phyloP scores from a whole-genome alignment of 2,113 vertebrate genomes.

The Prionailurus bengalensis region DNA sequence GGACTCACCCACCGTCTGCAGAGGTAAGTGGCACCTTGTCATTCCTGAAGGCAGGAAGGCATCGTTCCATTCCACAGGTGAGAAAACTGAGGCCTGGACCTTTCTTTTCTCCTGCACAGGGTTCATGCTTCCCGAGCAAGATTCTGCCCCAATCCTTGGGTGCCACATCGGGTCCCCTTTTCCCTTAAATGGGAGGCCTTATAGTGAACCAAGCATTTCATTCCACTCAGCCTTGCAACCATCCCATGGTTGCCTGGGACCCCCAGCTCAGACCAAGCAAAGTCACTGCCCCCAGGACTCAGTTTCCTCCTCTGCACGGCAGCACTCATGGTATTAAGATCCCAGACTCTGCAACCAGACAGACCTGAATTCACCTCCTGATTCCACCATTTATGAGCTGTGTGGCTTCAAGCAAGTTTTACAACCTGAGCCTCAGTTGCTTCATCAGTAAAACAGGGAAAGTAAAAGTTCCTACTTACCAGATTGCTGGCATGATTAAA shows the following conservation, averaged over 20 bases:
- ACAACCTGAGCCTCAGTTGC: neutral
- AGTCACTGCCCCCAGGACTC: neutral
- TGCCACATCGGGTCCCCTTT: neutral
- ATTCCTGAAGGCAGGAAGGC: neutral
- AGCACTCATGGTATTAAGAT: neutral
- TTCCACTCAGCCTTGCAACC: neutral
- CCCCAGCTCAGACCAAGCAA: neutral
- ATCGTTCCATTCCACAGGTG: neutral
- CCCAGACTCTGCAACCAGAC: neutral
- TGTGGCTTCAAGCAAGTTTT: neutral
- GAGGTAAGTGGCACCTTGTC: slow-evolving; percentile 71
- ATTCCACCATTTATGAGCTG: neutral
- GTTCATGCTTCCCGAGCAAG: neutral
- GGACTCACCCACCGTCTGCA: slow-evolving; percentile 94
- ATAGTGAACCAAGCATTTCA: neutral
- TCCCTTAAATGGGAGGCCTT: neutral
- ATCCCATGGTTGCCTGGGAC: neutral
- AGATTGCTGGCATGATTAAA: neutral
- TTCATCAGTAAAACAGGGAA: neutral
- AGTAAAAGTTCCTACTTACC: neutral
- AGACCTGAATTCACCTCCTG: neutral
- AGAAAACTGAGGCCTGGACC: neutral
- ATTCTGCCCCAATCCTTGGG: neutral
- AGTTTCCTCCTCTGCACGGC: neutral
- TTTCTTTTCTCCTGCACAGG: neutral